phyloP scores from a whole-genome alignment of 2,797 vertebrate genomes.

The Eulemur albifrons region DNA sequence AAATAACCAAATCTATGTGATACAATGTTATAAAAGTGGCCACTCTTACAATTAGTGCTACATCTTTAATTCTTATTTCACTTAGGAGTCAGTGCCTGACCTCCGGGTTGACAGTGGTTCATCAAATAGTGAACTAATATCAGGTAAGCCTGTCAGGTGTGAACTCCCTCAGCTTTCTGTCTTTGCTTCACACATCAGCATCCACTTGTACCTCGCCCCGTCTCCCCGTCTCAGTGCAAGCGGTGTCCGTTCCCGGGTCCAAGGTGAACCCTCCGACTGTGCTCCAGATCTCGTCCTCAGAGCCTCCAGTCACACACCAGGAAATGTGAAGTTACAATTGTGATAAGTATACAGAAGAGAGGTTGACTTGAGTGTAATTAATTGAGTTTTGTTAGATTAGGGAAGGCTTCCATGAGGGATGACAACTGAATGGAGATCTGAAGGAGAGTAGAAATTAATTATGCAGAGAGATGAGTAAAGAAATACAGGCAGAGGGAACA shows the following conservation, averaged over 20 bases:
- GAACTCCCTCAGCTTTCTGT: neutral
- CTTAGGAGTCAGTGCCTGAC: conserved; percentile 77
- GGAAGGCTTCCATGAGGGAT: neutral
- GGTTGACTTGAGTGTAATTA: neutral
- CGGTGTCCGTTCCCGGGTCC: neutral
- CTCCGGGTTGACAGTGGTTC: conserved; percentile 67
- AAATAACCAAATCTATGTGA: conserved; percentile 28
- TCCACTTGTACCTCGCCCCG: neutral
- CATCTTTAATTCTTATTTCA: conserved; percentile 68
- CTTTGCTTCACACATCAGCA: neutral
- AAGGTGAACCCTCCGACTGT: neutral
- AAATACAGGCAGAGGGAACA: neutral
- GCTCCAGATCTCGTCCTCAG: neutral
- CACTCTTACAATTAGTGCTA: conserved; percentile 10
- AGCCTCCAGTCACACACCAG: neutral
- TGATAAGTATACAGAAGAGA: neutral
- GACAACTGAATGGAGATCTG: conserved; percentile 31
- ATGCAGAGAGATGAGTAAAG: neutral
- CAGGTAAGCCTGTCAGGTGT: conserved; percentile 79
- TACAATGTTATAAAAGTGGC: conserved; percentile 27
- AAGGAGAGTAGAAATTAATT: conserved; percentile 35
- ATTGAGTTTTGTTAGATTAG: neutral
- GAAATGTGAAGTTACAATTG: conserved; percentile 8
- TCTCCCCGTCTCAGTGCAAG: neutral
- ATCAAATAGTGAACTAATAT: conserved; percentile 76